Evolutionary conservation across 2,888 invertebrate species (phyloP), one percentile per base, ranked within the genome.

Genomic region (Ethmia dodecea): DNA sequence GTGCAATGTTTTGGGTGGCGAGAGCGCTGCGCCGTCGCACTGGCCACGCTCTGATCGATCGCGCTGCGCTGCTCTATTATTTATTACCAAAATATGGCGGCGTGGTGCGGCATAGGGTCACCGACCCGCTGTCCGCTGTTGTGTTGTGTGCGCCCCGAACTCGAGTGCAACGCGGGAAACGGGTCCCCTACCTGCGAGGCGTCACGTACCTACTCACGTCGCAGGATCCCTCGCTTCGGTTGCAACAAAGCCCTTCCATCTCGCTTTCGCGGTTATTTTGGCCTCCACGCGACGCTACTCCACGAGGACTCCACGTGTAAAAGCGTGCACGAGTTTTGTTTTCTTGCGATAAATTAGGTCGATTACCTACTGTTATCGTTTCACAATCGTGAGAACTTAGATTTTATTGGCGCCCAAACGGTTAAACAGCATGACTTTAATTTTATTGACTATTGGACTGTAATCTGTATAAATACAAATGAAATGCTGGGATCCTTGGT

Each of bases 61-160:
- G 70, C 68, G 68, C 68, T 72, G 74, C 71, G 75, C 69, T 70
- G 67, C 64, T 71, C 69, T 74, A 77, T 78, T 78, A 79, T 80
- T 83, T 83, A 80, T 77, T 79, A 77, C 76, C 78, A 65, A 80
- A 80, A 80, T 78, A 80, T 77, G 73, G 72, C 74, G 73, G 75
- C 75, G 67, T 78, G 79, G 70, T 71, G 73, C 69, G 71, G 62
- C 67, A 60, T 52, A 65, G 60, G 78, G 74, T 80, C 77, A 61
- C 51, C 61, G 72, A 76, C 72, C 77, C 52, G 60, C 49, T 43
- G 45, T 52, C 40, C 55, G 61, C 61, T 58, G 52, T 56, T 60
- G 61, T 56, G 61, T 60, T 55, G 67, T 58, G 60, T 64, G 66
- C 75, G 76, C 77, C 76, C 76, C 78, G 78, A 77, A 68, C 53